A percentile compares a stretch with the other conserved stretches of the same genome.
Conservation (phyloP, 2,888 invertebrate genomes). For the Arge pagana region DNA sequence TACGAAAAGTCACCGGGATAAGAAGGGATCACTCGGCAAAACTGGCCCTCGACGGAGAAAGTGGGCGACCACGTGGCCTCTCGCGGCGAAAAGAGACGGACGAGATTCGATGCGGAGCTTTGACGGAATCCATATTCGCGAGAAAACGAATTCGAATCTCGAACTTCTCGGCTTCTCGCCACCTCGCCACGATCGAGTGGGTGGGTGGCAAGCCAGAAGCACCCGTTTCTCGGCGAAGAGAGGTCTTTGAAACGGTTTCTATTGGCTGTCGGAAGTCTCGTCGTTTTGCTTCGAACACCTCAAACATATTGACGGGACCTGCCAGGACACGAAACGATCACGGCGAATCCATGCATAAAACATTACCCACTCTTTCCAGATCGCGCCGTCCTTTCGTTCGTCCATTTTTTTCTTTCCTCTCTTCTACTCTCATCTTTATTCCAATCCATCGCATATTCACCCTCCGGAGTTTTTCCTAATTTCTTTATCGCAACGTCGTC, state of each 20-base stretch:
- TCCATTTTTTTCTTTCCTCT: too few species aligned
- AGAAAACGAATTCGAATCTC: conserved; percentile 14
- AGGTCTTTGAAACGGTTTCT: conserved; percentile 17
- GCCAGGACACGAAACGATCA: conserved; percentile 22
- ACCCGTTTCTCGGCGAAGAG: neutral
- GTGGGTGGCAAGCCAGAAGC: conserved; percentile 11
- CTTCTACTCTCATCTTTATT: too few species aligned
- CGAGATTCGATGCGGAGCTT: too few species aligned
- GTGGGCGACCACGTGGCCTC: too few species aligned
- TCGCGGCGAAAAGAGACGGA: neutral
- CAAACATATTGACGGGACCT: conserved; percentile 23
- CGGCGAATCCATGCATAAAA: conserved; percentile 20
- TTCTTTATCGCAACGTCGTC: too few species aligned
- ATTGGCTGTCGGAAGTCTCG: conserved; percentile 21
- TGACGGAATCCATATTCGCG: conserved; percentile 12
- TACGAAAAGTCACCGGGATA: too few species aligned
- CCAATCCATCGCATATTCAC: too few species aligned
- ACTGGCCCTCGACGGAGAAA: too few species aligned
- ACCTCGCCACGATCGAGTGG: too few species aligned
- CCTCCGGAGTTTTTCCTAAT: too few species aligned
- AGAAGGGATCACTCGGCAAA: too few species aligned
- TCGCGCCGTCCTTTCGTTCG: too few species aligned
- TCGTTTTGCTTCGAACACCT: conserved; percentile 19
- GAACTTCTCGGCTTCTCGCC: neutral
- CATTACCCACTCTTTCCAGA: conserved; percentile 19